These are phyloP conservation scores for Tricholauxania praeusta DNA, from an alignment of 2,888 invertebrate genomes.

Conservation along the genomic window DNA sequence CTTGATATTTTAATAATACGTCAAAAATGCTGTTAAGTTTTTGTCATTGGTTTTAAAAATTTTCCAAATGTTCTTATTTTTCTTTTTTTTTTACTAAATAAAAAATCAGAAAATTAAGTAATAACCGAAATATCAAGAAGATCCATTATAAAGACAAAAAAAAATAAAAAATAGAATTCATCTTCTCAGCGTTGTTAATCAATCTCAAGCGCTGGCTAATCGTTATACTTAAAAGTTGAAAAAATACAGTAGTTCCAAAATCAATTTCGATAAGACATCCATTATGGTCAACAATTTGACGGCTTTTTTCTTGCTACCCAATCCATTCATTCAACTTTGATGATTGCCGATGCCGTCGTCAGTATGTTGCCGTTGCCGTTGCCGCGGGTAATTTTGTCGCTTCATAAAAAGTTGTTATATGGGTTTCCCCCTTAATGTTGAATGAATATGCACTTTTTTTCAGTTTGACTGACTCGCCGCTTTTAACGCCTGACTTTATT, in stretches of 20 bases:
- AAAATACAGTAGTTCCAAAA: constrained; percentile 61
- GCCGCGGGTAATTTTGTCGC: constrained; percentile 18
- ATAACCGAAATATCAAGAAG: too few species aligned
- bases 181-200: too few species aligned
- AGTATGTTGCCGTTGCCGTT: not conserved
- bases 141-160: too few species aligned
- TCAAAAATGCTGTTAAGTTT: too few species aligned
- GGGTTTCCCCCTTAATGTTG: not conserved
- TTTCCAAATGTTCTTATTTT: too few species aligned
- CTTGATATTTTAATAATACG: too few species aligned
- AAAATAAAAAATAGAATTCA: too few species aligned
- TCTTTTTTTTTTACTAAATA: too few species aligned
- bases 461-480: constrained; percentile 5
- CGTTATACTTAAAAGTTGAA: not conserved
- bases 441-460: not conserved
- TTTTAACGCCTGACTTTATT: not conserved
- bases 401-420: not conserved
- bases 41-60: too few species aligned
- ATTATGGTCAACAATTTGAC: constrained; percentile 64
- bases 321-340: not conserved
- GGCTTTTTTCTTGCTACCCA: constrained; percentile 47
- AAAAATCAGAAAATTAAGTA: too few species aligned
- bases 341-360: not conserved
- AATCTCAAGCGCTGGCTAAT: too few species aligned
- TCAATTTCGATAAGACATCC: constrained; percentile 63